Base-by-base conservation (phyloP, 2,797 vertebrate genomes). In the Siniperca obscura region DNA sequence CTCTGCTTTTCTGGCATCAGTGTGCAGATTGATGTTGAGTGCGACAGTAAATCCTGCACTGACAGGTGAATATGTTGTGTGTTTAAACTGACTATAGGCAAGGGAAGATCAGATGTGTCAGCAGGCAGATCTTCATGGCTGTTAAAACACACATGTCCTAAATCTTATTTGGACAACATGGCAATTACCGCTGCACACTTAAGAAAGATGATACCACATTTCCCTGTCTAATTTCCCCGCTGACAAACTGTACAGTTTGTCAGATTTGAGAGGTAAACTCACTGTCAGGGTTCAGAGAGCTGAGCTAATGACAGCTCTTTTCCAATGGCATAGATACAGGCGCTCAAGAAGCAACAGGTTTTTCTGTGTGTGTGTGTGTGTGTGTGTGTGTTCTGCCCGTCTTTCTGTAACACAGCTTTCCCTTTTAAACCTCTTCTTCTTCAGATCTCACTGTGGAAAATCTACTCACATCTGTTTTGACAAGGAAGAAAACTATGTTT, bases 291-390 rank as follows among this genome's bases (percentile, higher is more conserved):
- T 67, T 76, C 78, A 77, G 76, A 86, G 74, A 81, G 82, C 67
- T 69, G 66, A 84, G 72, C 71, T 90, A 90, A 92, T 92, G 86
- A 92, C 90, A 70, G 85, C 67, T 85, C 73, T 87, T 91, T 93
- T 91, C 78, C 87, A 88, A 30, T 72, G 67, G 78, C 52, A 76
- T 80, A 82, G 77, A 90, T 46, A 82, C 72, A 60, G 21, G 66
- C 40, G 14, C 87, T 95, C 93, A 91, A 88, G 93, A 91, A 93
- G 87, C 69, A 76, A 87, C 92, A 94, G 76, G 93, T 91, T 90
- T 88, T 60, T 74, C 48, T 30, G 30, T 79, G 0, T 83, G 25
- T 30, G 27, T 30, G 27, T 72, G n/a, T 44, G 59, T 71, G 56
- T 66, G 69, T 59, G 52, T 84, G 46, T 62, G 42, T 78, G 80